Evolutionary conservation across 2,113 vertebrate genomes (phyloP), one percentile per base, ranked within the genome.

Genomic region (Dicentrarchus labrax): DNA sequence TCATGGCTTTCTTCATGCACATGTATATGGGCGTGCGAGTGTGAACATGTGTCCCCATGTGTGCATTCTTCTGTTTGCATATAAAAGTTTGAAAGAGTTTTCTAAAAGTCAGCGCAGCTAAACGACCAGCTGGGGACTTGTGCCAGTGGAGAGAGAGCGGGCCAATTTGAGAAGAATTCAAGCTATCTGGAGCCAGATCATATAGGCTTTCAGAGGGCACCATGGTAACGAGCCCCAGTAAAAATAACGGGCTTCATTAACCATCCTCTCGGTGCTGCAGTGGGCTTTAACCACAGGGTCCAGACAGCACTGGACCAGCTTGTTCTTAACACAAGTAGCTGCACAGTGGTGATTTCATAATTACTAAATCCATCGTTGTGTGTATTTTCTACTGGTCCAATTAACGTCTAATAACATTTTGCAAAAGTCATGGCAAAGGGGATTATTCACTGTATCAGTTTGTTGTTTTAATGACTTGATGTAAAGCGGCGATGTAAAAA

Each of bases 241-340:
- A 86, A 88, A 88, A 86, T 87, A 81, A 83, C 22, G 30, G 85
- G 61, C 78, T 93, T 93, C 88, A 88, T 93, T 95, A 92, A 84
- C 72, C 51, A 43, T 83, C 86, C 76, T 65, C 66, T 85, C 87
- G 22, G 76, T 53, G 75, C 65, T 54, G 64, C 64, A 78, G 76
- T 22, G 22, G 72, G 47, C 67, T 88, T 90, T 92, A 87, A 93
- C 89, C 85, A 86, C 76, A 6, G 66, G 51, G 56, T 73, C 67
- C 76, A 74, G 59, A 76, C 30, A 50, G 78, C 64, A 71, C 10
- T 72, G 69, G 50, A 57, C 48, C 13, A 19, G n/a, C 8, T 43
- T 60, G 53, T 30, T 77, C 57, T 41, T 13, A 43, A 71, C 54
- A 78, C 64, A 67, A 82, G 24, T 24, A 74, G 30, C 36, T 41